Base-by-base conservation (phyloP, 2,888 invertebrate genomes). In the Bombylius major region DNA sequence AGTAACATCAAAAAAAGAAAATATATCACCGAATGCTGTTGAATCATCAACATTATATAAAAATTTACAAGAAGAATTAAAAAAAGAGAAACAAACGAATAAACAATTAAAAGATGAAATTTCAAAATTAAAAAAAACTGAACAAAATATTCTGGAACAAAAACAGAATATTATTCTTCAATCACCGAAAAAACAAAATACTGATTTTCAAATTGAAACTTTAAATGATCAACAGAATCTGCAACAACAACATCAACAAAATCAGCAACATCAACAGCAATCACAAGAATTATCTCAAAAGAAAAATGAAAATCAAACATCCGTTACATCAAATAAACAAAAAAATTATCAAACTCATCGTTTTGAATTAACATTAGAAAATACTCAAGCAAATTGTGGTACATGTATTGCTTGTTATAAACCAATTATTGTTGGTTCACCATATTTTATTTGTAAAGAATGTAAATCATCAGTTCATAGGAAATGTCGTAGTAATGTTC, bases 71-170 rank as follows among this genome's bases (percentile, higher is more conserved):
- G 73, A 74, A 57, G 74, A 75, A 58, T 61, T 79, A n/a, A 66
- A 69, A 36, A 77, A 80, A 54, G 85, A 86, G 66, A 76, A 79
- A 47, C 77, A 78, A 7, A 75, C 75, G 47, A 80, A 77, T 14
- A 79, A 78, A 62, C 67, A 75, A 9, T 62, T 83, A 34, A 78
- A 78, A 47, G 81, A 83, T 57, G 79, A 83, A 61, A 62, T 81
- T 12, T 80, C 4, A 79, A 80, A 67, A 62, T 11, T 23, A 32
- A 42, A 14, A 1, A 14, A 5, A 14, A 45, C 8, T 5, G 45
- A 45, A 5, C 13, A 5, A 14, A 14, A 5, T 14, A 5, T 9
- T 44, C 1, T 12, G 6, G 36, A 36, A 9, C 36, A 36, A 4
- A 6, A 36, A 4, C 36, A 36, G 4, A 23, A 23, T 23, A 23